phyloP scores from a whole-genome alignment of 2,113 vertebrate genomes.

The Vulpes lagopus region DNA sequence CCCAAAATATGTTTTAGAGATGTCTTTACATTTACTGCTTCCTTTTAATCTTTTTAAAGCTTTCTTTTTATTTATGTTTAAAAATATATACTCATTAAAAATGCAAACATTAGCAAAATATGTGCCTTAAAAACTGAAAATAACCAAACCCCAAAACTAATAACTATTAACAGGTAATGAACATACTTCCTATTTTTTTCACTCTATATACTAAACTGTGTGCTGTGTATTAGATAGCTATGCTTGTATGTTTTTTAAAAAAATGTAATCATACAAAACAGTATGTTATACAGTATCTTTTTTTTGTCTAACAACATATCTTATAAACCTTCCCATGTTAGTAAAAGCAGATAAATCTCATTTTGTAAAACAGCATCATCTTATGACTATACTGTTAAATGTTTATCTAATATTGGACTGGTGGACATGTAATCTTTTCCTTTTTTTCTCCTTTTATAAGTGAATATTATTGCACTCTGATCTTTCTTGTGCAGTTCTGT shows the following conservation, averaged over 20 bases:
- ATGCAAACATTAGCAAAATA: background rate
- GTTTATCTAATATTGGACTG: background rate
- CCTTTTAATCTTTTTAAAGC: conserved; percentile 11
- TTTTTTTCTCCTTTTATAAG: background rate
- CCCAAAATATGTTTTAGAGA: conserved; percentile 24
- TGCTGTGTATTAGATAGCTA: background rate
- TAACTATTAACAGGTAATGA: background rate
- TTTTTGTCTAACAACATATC: background rate
- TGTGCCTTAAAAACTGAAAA: conserved; percentile 50
- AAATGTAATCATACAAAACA: background rate
- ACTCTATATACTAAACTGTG: background rate
- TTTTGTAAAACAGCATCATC: background rate
- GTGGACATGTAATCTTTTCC: background rate
- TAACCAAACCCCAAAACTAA: background rate
- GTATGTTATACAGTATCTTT: background rate
- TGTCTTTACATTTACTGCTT: background rate
- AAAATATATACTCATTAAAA: background rate
- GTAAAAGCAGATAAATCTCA: background rate
- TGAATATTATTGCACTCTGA: background rate
- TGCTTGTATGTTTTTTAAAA: background rate
- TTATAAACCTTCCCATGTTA: background rate
- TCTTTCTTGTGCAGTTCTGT: background rate
- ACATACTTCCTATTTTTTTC: background rate
- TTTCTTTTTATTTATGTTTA: background rate
- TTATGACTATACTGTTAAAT: conserved; percentile 2